Conservation (phyloP, 2,888 invertebrate genomes). For the Myathropa florea region DNA sequence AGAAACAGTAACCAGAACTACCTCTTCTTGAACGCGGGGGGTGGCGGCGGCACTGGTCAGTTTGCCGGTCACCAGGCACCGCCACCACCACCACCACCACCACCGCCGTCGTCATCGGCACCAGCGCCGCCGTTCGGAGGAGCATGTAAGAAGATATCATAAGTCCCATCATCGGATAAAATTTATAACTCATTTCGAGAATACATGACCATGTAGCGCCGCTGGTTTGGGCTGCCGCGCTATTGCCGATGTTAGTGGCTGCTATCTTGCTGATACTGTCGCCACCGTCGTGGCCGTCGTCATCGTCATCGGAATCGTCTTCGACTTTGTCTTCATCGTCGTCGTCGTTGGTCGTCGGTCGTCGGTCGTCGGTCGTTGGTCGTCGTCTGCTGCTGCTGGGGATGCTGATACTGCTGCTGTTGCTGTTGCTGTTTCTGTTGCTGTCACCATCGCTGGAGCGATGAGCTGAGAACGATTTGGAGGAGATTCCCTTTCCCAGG, state of each 20-base stretch:
- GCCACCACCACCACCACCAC: constrained; percentile 16
- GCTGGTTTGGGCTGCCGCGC: constrained; percentile 65
- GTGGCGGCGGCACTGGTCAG: constrained; percentile 37
- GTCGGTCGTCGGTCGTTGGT: neutral
- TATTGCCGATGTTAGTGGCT: constrained; percentile 65
- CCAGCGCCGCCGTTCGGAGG: constrained; percentile 39
- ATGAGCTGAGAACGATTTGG: constrained; percentile 25
- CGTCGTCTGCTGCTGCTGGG: constrained; percentile 1
- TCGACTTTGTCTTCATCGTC: constrained; percentile 7
- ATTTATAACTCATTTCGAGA: constrained; percentile 79
- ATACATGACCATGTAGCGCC: constrained; percentile 71
- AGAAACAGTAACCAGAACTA: constrained; percentile 34
- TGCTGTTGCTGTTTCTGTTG: constrained; percentile 36
- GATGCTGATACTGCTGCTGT: neutral
- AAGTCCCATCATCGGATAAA: constrained; percentile 80
- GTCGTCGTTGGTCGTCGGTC: constrained; percentile 42
- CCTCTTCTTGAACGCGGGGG: neutral
- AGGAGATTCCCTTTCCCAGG: constrained; percentile 65
- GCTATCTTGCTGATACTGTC: constrained; percentile 70
- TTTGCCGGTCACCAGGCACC: neutral
- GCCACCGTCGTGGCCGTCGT: constrained; percentile 55
- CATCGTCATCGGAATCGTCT: neutral
- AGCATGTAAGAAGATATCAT: constrained; percentile 79
- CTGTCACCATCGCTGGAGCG: constrained; percentile 51
- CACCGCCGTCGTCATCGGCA: neutral